Evolutionary conservation across 2,888 invertebrate genomes (phyloP).

Genomic region (Anarsia innoxiella): DNA sequence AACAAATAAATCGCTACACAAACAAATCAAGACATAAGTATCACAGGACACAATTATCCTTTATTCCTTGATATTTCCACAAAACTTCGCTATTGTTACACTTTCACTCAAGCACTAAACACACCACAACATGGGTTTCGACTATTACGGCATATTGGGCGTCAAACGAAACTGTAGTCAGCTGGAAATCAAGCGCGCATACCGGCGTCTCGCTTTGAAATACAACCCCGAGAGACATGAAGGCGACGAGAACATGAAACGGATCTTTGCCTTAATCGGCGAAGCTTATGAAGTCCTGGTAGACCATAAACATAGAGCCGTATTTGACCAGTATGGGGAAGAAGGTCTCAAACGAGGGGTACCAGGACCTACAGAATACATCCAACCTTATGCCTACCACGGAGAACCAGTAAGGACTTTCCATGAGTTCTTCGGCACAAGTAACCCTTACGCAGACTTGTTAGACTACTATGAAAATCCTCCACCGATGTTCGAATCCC

Average conservation of each 20-base stretch:
- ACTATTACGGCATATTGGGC: constrained; percentile 86
- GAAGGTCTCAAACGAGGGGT: constrained; percentile 89
- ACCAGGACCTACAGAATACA: constrained; percentile 78
- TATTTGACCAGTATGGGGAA: constrained; percentile 94
- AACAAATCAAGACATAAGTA: background rate
- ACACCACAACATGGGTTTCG: constrained; percentile 78
- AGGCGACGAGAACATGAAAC: constrained; percentile 58
- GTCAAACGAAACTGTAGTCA: constrained; percentile 78
- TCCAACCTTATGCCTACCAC: constrained; percentile 86
- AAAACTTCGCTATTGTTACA: too few relatives aligned
- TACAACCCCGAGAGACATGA: constrained; percentile 76
- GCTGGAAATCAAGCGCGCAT: constrained; percentile 83
- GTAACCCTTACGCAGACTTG: constrained; percentile 87
- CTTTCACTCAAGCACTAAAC: too few relatives aligned
- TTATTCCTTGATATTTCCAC: too few relatives aligned
- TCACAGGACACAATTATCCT: constrained; percentile 19
- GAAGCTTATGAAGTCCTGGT: constrained; percentile 88
- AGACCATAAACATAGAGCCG: constrained; percentile 79
- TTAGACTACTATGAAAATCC: constrained; percentile 79
- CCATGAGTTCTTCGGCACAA: constrained; percentile 87
- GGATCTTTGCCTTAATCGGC: constrained; percentile 78
- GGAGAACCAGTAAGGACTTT: constrained; percentile 85
- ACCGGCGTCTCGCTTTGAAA: constrained; percentile 72
- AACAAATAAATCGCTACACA: too few relatives aligned
- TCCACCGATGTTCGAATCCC: constrained; percentile 76